A percentile compares a stretch with the other conserved stretches of the same genome.
Conservation (phyloP, 1,140 invertebrate species). For the Aphaenogaster rudis region DNA sequence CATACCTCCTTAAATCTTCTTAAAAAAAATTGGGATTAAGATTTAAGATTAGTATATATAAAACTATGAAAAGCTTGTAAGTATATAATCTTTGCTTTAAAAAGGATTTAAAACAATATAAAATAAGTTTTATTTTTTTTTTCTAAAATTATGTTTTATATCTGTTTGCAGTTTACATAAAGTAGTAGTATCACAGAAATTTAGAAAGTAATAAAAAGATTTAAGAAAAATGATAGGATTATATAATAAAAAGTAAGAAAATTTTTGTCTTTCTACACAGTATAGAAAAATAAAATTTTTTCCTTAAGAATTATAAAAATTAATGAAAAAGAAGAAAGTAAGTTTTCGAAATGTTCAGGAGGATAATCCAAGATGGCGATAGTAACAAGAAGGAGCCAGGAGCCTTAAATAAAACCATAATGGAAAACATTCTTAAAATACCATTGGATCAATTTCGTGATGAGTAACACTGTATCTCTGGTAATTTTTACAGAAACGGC, state of each 20-base stretch:
- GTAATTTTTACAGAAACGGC: slow-evolving; percentile 84
- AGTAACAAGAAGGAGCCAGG: slow-evolving; percentile 41
- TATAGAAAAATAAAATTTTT: neutral
- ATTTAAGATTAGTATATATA: neutral
- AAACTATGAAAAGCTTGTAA: neutral
- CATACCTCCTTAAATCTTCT: neutral
- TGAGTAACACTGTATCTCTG: slow-evolving; percentile 76
- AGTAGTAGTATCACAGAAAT: neutral
- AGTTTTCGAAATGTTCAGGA: neutral
- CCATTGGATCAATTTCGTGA: slow-evolving; percentile 66
- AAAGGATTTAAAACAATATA: neutral
- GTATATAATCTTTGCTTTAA: neutral
- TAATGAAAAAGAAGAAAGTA: neutral
- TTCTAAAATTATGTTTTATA: neutral
- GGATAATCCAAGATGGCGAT: neutral
- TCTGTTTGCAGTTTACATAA: slow-evolving; percentile 5
- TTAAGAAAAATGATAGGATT: neutral
- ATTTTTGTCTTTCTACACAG: neutral
- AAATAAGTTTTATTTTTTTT: slow-evolving; percentile 15
- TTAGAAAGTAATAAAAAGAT: slow-evolving; percentile 1
- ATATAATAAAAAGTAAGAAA: neutral
- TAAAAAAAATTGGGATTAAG: neutral
- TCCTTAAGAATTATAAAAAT: neutral
- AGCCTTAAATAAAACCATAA: slow-evolving; percentile 43
- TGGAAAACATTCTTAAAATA: slow-evolving; percentile 63